Conservation (phyloP, 2,888 invertebrate genomes). For the Phytoseiulus persimilis region DNA sequence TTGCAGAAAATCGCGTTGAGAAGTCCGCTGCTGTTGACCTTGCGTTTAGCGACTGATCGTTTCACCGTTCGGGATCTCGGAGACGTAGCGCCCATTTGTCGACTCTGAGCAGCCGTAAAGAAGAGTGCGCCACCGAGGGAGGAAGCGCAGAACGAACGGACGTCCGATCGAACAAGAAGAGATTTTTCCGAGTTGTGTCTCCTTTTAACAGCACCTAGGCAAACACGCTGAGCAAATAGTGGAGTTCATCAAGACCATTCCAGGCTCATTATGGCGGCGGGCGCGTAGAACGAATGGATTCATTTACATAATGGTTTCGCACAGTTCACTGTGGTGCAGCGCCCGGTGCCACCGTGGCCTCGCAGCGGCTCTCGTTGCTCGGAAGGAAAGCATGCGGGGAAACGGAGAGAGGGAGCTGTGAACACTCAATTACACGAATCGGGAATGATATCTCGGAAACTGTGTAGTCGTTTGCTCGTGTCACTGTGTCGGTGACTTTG, state of each 20-base stretch:
- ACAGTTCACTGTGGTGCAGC: background rate
- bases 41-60: too few relatives aligned
- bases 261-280: background rate
- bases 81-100: too few relatives aligned
- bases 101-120: background rate
- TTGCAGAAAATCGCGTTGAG: too few relatives aligned
- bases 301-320: background rate
- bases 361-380: background rate
- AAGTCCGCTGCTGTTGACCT: too few relatives aligned
- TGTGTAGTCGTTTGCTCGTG: too few relatives aligned
- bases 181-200: background rate
- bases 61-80: too few relatives aligned
- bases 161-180: background rate
- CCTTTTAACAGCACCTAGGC: background rate
- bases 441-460: too few relatives aligned
- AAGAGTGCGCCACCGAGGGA: background rate
- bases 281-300: background rate
- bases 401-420: too few relatives aligned
- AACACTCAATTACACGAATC: too few relatives aligned
- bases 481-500: too few relatives aligned
- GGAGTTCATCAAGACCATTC: background rate
- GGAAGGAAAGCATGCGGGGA: too few relatives aligned
- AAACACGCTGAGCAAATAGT: background rate
- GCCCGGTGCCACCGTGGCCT: background rate
- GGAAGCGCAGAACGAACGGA: background rate